Conservation (phyloP, 1,140 invertebrate genomes). For the Drosophila cardini region DNA sequence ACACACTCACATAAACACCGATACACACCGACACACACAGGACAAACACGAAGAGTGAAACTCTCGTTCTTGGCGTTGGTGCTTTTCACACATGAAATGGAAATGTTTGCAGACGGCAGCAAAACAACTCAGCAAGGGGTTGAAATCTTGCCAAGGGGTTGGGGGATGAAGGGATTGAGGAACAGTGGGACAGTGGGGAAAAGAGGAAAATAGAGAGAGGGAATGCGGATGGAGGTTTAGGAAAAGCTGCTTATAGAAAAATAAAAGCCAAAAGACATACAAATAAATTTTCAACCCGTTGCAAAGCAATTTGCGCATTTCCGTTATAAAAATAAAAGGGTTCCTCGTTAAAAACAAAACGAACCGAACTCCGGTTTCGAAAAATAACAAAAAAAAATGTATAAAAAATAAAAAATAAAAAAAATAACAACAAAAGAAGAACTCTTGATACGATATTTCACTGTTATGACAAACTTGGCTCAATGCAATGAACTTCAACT, state of each 20-base stretch:
- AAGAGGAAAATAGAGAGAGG: background rate
- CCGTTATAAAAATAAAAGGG: conserved; percentile 79
- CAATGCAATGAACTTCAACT: conserved; percentile 65
- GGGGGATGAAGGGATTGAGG: background rate
- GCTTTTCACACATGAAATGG: conserved; percentile 77
- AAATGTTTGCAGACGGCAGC: conserved; percentile 81
- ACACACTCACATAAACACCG: conserved; percentile 18
- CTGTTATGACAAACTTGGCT: conserved; percentile 70
- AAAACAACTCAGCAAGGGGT: conserved; percentile 63
- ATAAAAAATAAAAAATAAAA: conserved; percentile 44
- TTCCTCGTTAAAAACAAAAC: conserved; percentile 79
- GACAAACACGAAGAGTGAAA: conserved; percentile 28
- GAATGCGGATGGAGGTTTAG: background rate
- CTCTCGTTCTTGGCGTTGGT: conserved; percentile 38
- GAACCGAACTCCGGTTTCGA: conserved; percentile 32
- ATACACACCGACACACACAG: conserved; percentile 30
- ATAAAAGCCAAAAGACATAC: conserved; percentile 69
- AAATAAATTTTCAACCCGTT: conserved; percentile 74
- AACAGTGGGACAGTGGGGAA: background rate
- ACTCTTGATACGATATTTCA: conserved; percentile 64
- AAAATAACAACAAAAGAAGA: conserved; percentile 48
- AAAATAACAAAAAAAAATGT: conserved; percentile 54
- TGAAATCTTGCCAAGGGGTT: background rate
- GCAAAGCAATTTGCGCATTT: conserved; percentile 82
- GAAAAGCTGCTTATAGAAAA: conserved; percentile 80